Evolutionary conservation across 2,113 vertebrate species (phyloP), one percentile per base, ranked within the genome.

Genomic region (Laticauda colubrina): DNA sequence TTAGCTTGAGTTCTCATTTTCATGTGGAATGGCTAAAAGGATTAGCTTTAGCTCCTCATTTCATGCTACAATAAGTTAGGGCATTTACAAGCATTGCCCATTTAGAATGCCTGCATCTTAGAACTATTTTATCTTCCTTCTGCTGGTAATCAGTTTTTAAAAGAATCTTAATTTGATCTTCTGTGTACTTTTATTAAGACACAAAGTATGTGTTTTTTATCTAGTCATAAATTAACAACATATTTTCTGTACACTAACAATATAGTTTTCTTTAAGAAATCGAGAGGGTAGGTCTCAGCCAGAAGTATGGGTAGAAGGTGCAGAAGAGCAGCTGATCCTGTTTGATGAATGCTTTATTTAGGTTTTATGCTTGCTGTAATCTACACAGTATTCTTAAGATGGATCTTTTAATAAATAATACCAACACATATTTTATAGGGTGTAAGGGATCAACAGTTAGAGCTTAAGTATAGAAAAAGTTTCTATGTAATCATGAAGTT

Each of bases 1-100:
- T 97, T 97, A 97, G 96, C 86, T 96, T 96, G 92, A 95, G 95
- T 95, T 96, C 95, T 93, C 90, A 92, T 92, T 96, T 97, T 94
- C 94, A 95, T 1, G 0, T 95, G 93, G 94, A 92, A 96, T 96
- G 86, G 95, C 95, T 96, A 97, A 97, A 91, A 91, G 94, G 96
- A 97, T 97, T 97, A 97, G 87, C 90, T 92, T 96, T 93, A 96
- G 96, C 95, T 96, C 94, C 96, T 95, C 88, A 94, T 96, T 95
- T 95, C 87, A 91, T 95, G 96, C 95, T 95, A 95, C 91, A 95
- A 91, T 96, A 96, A 95, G 93, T 95, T 91, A 95, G 93, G 96
- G 92, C 95, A 94, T 39, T 94, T 94, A 92, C 95, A 90, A 93
- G 96, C 24, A 1, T 56, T 95, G 93, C 85, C 94, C 94, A 3